These are phyloP conservation scores for Cabera pusaria DNA, from an alignment of 2,888 invertebrate species.

Conservation along the genomic window DNA sequence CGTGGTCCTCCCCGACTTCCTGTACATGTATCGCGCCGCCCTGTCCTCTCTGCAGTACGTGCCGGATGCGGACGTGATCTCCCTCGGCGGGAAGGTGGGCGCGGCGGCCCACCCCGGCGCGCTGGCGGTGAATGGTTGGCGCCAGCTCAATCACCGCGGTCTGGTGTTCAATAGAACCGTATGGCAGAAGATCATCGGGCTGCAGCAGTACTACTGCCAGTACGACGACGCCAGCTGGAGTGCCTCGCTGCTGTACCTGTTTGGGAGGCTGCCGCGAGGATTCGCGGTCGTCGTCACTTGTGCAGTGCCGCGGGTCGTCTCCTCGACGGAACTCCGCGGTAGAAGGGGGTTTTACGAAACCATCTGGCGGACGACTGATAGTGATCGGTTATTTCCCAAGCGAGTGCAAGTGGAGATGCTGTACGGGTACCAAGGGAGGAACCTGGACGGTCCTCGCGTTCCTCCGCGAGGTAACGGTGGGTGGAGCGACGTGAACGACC, in stretches of 20 bases:
- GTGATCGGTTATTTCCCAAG: constrained; percentile 36
- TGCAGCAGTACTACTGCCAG: constrained; percentile 41
- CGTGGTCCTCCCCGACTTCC: constrained; percentile 50
- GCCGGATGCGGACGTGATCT: constrained; percentile 39
- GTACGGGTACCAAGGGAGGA: constrained; percentile 35
- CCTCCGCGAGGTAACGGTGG: constrained; percentile 45
- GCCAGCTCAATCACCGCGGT: constrained; percentile 45
- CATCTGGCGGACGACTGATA: constrained; percentile 13
- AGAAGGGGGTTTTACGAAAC: constrained; percentile 24
- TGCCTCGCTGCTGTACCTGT: constrained; percentile 46
- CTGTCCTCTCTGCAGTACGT: constrained; percentile 34
- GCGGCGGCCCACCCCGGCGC: constrained; percentile 34
- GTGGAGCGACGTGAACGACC: constrained; percentile 51
- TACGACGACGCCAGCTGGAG: constrained; percentile 56
- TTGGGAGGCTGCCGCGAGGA: constrained; percentile 34
- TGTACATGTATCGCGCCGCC: constrained; percentile 43
- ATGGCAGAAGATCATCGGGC: constrained; percentile 42
- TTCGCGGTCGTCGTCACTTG: constrained; percentile 40
- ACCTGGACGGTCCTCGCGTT: constrained; percentile 17
- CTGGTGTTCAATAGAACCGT: constrained; percentile 49
- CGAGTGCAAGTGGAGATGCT: constrained; percentile 38
- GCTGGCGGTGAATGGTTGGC: constrained; percentile 48
- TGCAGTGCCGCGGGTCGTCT: constrained; percentile 43
- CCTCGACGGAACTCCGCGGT: constrained; percentile 30
- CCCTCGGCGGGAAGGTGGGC: constrained; percentile 42